phyloP scores from a whole-genome alignment of 37 sponge, comb jelly and placozoan genomes.

The Mnemiopsis leidyi region DNA sequence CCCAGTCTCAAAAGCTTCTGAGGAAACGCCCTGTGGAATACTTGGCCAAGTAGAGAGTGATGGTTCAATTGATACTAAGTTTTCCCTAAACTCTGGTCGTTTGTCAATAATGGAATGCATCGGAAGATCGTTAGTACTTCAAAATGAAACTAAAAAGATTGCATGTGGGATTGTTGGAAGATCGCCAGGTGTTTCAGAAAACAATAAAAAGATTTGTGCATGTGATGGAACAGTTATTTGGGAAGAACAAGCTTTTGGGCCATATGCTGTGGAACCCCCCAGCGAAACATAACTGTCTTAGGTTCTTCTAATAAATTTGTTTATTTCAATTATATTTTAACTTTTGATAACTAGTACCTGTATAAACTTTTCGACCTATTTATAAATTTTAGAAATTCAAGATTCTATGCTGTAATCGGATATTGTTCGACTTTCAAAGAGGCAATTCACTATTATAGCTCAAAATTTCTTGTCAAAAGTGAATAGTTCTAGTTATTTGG shows the following conservation, averaged over 20 bases:
- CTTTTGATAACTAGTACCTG: too few species aligned
- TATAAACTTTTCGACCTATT: too few species aligned
- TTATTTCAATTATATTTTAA: too few species aligned
- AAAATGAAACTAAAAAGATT: not conserved
- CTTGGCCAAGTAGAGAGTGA: not conserved
- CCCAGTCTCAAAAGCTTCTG: not conserved
- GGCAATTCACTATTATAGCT: too few species aligned
- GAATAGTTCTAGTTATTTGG: too few species aligned
- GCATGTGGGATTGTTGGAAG: slow-evolving; percentile 62
- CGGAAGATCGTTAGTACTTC: slow-evolving; percentile 44
- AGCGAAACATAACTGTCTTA: too few species aligned
- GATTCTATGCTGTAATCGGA: too few species aligned
- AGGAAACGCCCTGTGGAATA: not conserved
- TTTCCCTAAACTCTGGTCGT: not conserved
- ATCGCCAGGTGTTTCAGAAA: not conserved
- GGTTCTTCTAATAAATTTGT: too few species aligned
- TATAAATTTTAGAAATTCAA: too few species aligned
- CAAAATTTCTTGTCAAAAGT: too few species aligned
- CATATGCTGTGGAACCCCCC: slow-evolving; percentile 33
- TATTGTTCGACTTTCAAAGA: too few species aligned
- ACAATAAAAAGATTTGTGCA: slow-evolving; percentile 30
- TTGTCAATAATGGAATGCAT: not conserved
- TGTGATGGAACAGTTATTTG: slow-evolving; percentile 64
- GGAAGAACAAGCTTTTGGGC: slow-evolving; percentile 27
- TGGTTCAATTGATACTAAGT: slow-evolving; percentile 28